Evolutionary conservation across 1,140 invertebrate species (phyloP).

Genomic region (Ooceraea biroi): DNA sequence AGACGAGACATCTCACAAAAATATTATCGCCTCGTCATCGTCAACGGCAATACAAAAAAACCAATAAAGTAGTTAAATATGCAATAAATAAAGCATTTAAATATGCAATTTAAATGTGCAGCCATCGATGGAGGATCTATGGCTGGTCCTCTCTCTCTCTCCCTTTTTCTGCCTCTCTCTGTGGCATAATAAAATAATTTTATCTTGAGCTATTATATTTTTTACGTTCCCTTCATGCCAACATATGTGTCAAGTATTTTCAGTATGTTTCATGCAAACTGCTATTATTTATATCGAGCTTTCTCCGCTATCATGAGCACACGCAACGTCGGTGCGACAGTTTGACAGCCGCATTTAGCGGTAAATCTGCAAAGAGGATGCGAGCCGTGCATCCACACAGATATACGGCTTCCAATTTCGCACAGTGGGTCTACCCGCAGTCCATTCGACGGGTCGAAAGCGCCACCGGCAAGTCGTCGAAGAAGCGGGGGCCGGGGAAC

Average conservation of each 20-base stretch:
- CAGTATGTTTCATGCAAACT: neutral
- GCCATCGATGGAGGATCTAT: too few species aligned
- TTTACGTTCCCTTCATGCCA: neutral
- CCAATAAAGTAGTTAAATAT: neutral
- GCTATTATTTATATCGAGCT: neutral
- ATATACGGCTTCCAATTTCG: conserved; percentile 55
- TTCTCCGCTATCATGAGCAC: neutral
- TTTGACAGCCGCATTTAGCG: conserved; percentile 46
- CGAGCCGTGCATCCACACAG: conserved; percentile 3
- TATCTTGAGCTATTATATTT: too few species aligned
- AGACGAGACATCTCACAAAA: neutral
- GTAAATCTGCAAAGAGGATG: conserved; percentile 31
- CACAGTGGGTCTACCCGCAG: conserved; percentile 25
- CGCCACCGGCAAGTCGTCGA: conserved; percentile 60
- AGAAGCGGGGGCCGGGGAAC: conserved; percentile 64
- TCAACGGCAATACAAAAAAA: conserved; percentile 24
- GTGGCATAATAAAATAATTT: too few species aligned
- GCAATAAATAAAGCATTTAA: neutral
- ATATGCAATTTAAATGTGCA: too few species aligned
- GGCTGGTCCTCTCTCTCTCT: too few species aligned
- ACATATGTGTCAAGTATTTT: neutral
- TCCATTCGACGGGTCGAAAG: conserved; percentile 59
- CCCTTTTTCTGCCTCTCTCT: too few species aligned
- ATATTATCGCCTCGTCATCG: neutral
- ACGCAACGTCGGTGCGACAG: conserved; percentile 20